These are phyloP conservation scores for Malurus leucopterus DNA, from an alignment of 2,797 vertebrate species.

Conservation along the genomic window DNA sequence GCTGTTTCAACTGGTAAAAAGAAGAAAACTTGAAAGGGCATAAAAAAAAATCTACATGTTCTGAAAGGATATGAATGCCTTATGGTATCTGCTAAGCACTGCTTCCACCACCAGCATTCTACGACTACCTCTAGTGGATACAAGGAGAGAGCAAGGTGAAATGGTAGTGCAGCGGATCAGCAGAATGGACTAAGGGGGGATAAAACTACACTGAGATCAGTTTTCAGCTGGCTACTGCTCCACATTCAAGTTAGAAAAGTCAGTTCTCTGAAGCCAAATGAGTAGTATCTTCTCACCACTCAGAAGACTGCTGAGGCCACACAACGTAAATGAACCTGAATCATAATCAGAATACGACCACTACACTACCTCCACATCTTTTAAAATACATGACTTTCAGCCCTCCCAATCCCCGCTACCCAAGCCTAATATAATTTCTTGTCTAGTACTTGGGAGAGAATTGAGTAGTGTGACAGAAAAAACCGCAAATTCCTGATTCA, in stretches of 20 bases:
- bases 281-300: background rate
- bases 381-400: background rate
- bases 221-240: background rate
- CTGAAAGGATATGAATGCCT: background rate
- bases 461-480: background rate
- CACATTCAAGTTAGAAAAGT: background rate
- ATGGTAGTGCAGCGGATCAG: fast-evolving
- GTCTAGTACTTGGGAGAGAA: background rate
- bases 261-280: background rate
- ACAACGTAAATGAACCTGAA: background rate
- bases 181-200: fast-evolving
- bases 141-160: background rate
- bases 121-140: background rate
- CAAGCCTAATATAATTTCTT: background rate
- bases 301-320: background rate
- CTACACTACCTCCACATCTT: background rate
- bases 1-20: background rate
- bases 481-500: background rate
- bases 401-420: fast-evolving
- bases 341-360: background rate
- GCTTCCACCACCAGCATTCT: background rate
- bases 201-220: background rate
- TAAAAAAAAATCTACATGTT: background rate
- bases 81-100: background rate
- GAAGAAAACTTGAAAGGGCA: background rate